phyloP scores from a whole-genome alignment of 2,888 invertebrate genomes.

The Tridacna crocea region DNA sequence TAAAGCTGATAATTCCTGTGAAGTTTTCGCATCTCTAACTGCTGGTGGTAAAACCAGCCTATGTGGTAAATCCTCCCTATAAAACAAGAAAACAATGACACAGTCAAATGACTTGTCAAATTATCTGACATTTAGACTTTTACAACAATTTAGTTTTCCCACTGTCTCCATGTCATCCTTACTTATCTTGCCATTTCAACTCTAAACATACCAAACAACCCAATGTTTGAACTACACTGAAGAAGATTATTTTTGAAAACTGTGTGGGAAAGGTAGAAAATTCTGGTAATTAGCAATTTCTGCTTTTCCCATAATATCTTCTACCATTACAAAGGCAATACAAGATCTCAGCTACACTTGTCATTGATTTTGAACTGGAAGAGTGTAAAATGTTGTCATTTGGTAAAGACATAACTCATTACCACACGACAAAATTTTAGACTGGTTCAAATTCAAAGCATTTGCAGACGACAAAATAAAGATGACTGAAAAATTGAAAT shows the following conservation, averaged over 20 bases:
- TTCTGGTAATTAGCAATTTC: not conserved
- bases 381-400: no score
- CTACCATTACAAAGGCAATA: not conserved
- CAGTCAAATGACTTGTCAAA: conserved; percentile 17
- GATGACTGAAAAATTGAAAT: no score
- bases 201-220: no score
- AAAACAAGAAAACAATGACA: conserved; percentile 11
- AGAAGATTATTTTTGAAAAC: not conserved
- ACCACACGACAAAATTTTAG: no score
- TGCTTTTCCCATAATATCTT: not conserved
- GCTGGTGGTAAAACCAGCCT: conserved; percentile 93
- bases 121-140: conserved; percentile 4
- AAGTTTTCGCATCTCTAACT: conserved; percentile 93
- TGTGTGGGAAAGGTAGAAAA: not conserved
- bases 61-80: conserved; percentile 88
- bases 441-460: no score
- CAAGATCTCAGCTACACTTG: no score
- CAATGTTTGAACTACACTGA: not conserved
- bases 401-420: no score
- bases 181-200: no score
- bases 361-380: no score
- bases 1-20: conserved; percentile 95
- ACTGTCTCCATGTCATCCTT: no score
- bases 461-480: no score
- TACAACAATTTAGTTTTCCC: not conserved